phyloP scores from a whole-genome alignment of 1,140 invertebrate species.

The Trachymyrmex cornetzi region DNA sequence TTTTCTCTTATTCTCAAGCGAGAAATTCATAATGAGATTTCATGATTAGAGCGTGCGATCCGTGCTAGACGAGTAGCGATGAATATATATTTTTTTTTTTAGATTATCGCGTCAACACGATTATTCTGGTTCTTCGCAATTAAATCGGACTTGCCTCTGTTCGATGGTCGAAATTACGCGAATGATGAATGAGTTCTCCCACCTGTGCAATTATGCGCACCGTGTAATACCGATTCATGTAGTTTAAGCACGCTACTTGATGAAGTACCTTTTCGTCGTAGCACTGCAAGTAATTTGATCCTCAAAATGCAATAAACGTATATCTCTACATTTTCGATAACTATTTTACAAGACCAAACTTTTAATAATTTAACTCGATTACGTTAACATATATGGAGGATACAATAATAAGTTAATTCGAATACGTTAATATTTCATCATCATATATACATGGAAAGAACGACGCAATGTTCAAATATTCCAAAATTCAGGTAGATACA shows the following conservation, averaged over 20 bases:
- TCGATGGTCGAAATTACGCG: constrained; percentile 15
- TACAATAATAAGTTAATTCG: not conserved
- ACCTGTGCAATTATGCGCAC: constrained; percentile 27
- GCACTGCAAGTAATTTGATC: not conserved
- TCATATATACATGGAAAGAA: no score
- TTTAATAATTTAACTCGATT: not conserved
- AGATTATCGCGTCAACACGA: not conserved
- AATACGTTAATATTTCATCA: no score
- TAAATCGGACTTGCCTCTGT: constrained; percentile 6
- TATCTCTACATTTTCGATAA: not conserved
- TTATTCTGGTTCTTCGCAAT: not conserved
- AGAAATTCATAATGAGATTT: constrained; percentile 49
- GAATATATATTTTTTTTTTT: constrained; percentile 22
- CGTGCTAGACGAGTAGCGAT: not conserved
- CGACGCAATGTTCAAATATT: no score
- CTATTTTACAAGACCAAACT: not conserved
- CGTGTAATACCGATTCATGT: constrained; percentile 19
- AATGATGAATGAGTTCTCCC: constrained; percentile 33
- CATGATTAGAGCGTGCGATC: constrained; percentile 8
- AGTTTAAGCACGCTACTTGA: constrained; percentile 37
- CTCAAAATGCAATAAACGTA: not conserved
- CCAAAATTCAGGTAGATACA: no score
- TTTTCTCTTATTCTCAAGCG: constrained; percentile 27
- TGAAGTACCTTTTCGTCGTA: not conserved
- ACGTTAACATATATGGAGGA: not conserved